These are phyloP conservation scores for Bradysia coprophila DNA, from an alignment of 1,140 invertebrate species.

Conservation along the genomic window DNA sequence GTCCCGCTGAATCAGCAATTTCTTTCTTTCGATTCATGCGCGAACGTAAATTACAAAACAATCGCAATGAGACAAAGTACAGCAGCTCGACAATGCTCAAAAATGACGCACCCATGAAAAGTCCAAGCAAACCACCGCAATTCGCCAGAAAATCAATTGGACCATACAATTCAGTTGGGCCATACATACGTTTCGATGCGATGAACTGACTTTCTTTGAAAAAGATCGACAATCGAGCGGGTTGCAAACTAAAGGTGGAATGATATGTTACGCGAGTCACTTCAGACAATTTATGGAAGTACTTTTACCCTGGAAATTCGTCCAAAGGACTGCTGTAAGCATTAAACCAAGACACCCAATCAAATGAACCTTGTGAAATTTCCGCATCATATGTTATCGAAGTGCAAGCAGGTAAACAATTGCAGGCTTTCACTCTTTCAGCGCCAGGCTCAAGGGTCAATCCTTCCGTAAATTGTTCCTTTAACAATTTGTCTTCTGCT, in stretches of 20 bases:
- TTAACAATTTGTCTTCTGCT: slow-evolving; percentile 32
- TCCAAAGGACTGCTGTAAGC: slow-evolving; percentile 14
- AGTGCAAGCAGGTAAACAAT: slow-evolving; percentile 46
- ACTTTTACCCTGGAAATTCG: background rate
- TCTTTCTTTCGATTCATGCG: no score
- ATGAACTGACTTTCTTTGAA: slow-evolving; percentile 39
- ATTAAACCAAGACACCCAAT: slow-evolving; percentile 29
- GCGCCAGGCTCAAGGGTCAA: no score
- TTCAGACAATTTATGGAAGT: background rate
- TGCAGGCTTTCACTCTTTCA: slow-evolving; percentile 30
- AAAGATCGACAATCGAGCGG: slow-evolving; percentile 24
- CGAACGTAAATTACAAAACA: no score
- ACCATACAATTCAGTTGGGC: slow-evolving; percentile 35
- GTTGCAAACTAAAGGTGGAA: background rate
- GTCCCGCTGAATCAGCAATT: no score
- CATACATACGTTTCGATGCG: slow-evolving; percentile 31
- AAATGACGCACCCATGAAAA: slow-evolving; percentile 39
- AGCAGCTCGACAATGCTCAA: slow-evolving; percentile 35
- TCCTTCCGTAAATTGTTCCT: slow-evolving; percentile 27
- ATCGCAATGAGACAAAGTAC: slow-evolving; percentile 34
- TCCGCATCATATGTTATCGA: slow-evolving; percentile 44
- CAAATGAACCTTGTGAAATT: slow-evolving; percentile 42
- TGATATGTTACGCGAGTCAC: no score
- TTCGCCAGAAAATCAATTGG: no score
- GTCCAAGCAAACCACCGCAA: slow-evolving; percentile 35